Percentiles rank a stretch among this genome's conserved stretches.
Evolutionary conservation across 2,113 vertebrate species (phyloP).

Genomic region (Tachuris rubrigastra): DNA sequence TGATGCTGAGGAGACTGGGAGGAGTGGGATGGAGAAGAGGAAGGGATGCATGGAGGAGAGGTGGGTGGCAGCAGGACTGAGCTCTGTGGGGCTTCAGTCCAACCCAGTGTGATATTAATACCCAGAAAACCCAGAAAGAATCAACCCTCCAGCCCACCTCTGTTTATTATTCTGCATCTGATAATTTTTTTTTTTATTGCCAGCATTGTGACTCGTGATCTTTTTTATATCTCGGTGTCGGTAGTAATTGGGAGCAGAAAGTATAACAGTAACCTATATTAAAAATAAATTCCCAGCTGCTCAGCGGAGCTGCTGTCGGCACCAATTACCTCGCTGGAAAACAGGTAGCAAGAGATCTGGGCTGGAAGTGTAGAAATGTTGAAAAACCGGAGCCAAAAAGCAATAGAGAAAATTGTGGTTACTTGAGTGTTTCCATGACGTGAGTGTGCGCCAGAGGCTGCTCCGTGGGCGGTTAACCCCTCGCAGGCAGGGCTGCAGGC

Average conservation of each 20-base stretch:
- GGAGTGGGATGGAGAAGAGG: background rate
- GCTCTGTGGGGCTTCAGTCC: background rate
- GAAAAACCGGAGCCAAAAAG: slow-evolving; percentile 24
- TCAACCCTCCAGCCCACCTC: background rate
- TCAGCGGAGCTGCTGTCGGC: background rate
- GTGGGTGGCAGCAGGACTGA: background rate
- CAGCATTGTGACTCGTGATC: background rate
- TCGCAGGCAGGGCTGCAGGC: background rate
- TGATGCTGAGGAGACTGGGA: background rate
- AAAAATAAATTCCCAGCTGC: background rate
- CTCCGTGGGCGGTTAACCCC: slow-evolving; percentile 41
- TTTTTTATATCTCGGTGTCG: background rate
- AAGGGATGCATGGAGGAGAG: background rate
- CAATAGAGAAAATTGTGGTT: slow-evolving; percentile 45
- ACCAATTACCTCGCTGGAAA: background rate
- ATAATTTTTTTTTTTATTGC: background rate
- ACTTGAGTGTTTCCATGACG: slow-evolving; percentile 68
- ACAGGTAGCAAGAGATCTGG: slow-evolving; percentile 18
- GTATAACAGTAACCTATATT: background rate
- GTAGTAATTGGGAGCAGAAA: background rate
- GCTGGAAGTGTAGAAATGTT: background rate
- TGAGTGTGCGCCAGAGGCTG: background rate
- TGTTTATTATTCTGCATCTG: background rate
- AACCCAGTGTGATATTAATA: background rate
- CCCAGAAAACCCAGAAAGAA: background rate